Evolutionary conservation across 2,113 vertebrate species (phyloP).

Genomic region (Zonotrichia leucophrys): DNA sequence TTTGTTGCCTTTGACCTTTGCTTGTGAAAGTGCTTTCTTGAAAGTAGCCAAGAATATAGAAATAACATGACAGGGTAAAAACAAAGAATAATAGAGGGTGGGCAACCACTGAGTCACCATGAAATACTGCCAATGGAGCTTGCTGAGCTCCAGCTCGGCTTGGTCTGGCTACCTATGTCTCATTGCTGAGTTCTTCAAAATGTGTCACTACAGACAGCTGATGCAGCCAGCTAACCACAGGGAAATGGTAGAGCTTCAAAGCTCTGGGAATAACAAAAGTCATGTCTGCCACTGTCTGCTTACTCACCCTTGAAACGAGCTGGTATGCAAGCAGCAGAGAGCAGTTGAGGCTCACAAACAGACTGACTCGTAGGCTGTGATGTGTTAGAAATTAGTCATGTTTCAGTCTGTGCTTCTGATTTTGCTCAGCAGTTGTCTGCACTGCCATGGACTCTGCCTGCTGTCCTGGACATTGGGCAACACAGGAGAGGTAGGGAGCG

Average conservation of each 20-base stretch:
- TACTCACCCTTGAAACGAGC: constrained; percentile 36
- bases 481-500: background rate
- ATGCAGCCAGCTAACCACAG: background rate
- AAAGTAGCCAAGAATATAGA: background rate
- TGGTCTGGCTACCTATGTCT: background rate
- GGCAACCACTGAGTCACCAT: background rate
- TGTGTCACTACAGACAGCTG: background rate
- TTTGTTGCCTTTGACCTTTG: background rate
- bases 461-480: background rate
- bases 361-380: background rate
- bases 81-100: background rate
- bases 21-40: background rate
- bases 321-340: background rate
- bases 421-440: background rate
- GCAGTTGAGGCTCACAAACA: background rate
- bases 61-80: background rate
- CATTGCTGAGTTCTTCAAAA: background rate
- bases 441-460: background rate
- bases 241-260: background rate
- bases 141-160: background rate
- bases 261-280: background rate
- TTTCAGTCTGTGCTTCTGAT: background rate
- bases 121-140: background rate
- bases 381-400: constrained; percentile 37
- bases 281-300: constrained; percentile 33